These are phyloP conservation scores for Drosophila kuntzei DNA, from an alignment of 2,888 invertebrate species.

Conservation along the genomic window DNA sequence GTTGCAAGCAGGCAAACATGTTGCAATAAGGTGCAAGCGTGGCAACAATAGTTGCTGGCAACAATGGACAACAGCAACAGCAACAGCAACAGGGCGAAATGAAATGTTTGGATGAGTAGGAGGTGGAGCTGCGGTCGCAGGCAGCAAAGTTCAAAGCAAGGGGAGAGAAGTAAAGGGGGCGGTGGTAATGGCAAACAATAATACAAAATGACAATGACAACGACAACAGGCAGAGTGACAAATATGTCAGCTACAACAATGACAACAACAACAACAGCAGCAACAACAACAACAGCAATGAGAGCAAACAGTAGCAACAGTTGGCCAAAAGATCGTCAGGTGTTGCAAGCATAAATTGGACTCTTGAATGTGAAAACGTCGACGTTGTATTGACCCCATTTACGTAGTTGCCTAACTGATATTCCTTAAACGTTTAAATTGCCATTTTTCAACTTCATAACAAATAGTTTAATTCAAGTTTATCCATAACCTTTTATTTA, in stretches of 20 bases:
- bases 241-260: slow-evolving; percentile 57
- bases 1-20: slow-evolving; percentile 54
- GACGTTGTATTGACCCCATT: neutral
- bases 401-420: neutral
- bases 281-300: slow-evolving; percentile 20
- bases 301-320: slow-evolving; percentile 37
- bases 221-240: slow-evolving; percentile 53
- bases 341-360: slow-evolving; percentile 20
- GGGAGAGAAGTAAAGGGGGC: neutral
- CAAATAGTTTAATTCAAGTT: too few relatives aligned
- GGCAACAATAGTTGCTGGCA: slow-evolving; percentile 58
- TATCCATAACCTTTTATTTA: too few relatives aligned
- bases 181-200: slow-evolving; percentile 49
- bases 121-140: slow-evolving; percentile 15
- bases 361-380: slow-evolving; percentile 2
- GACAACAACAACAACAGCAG: slow-evolving; percentile 24
- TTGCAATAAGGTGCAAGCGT: slow-evolving; percentile 56
- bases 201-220: slow-evolving; percentile 55
- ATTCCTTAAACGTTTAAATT: too few relatives aligned
- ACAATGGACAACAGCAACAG: slow-evolving; percentile 49
- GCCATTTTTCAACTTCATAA: too few relatives aligned
- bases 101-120: slow-evolving; percentile 45
- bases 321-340: slow-evolving; percentile 43
- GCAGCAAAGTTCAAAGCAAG: neutral
- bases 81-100: slow-evolving; percentile 27